Percentiles rank a stretch among this genome's conserved stretches.
phyloP scores from a whole-genome alignment of 2,888 invertebrate species.

The Sphinx pinastri region DNA sequence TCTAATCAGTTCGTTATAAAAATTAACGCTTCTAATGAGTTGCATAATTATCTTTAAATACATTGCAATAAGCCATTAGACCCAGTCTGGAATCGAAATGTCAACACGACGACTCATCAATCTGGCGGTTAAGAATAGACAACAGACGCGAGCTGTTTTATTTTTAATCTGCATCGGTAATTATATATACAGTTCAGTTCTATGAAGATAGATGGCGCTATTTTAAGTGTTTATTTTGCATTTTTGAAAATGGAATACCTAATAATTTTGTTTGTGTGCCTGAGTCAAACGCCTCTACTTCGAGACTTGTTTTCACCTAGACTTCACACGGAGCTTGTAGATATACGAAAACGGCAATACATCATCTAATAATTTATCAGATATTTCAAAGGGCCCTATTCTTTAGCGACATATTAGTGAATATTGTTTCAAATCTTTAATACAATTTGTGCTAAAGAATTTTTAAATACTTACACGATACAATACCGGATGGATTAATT shows the following conservation, averaged over 20 bases:
- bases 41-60: conserved; percentile 24
- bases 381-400: too few species aligned
- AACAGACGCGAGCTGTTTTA: conserved; percentile 36
- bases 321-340: too few species aligned
- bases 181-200: neutral
- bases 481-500: too few species aligned
- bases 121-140: conserved; percentile 43
- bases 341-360: too few species aligned
- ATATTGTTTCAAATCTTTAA: too few species aligned
- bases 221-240: neutral
- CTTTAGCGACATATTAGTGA: too few species aligned
- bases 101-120: conserved; percentile 34
- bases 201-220: conserved; percentile 8
- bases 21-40: neutral
- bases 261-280: too few species aligned
- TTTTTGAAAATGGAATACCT: neutral
- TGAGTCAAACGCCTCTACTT: neutral
- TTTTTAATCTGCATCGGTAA: conserved; percentile 40
- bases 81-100: conserved; percentile 22
- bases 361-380: too few species aligned
- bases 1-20: neutral
- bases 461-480: too few species aligned
- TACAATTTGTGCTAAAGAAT: too few species aligned
- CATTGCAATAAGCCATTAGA: conserved; percentile 20
- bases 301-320: too few species aligned